Evolutionary conservation across 2,797 vertebrate species (phyloP), one percentile per base, ranked within the genome.

Genomic region (Parauchenoglanis punctatus): DNA sequence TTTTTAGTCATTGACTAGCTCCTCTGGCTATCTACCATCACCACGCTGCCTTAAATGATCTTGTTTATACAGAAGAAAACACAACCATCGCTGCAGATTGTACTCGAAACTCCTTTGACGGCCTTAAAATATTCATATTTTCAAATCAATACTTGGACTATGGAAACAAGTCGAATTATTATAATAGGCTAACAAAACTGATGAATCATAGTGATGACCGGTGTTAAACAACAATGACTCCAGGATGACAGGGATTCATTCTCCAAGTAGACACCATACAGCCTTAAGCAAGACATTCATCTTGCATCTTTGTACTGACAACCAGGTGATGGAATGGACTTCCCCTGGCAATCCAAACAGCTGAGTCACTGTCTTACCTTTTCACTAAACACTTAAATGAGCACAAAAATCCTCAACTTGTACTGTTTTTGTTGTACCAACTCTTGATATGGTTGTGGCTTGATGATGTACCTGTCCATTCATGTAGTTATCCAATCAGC

Each of bases 1-100:
- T 91, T 87, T 40, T 91, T 63, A 88, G 63, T 61, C 56, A 91
- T 91, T 81, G 88, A 89, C 82, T 70, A 78, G 49, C 85, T 89
- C 75, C 63, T 70, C 35, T 84, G 86, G 65, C 80, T 78, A 56
- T 67, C 58, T 56, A 63, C 58, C 78, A 73, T 59, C 54, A 59
- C 84, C 67, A 77, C 23, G 25, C 82, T 61, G 35, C 58, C 80
- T 82, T 72, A 40, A 54, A 80, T 86, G 61, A 54, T 40, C 59
- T 85, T 49, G 58, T 59, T 82, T 87, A 77, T n/a, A 23, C 73
- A 68, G 58, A 83, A 87, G 49, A 83, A 75, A 76, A 46, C 6
- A 68, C 76, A 86, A 89, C 46, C 25, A 58, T 10, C 80, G 6
- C 75, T 52, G 23, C 46, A 77, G 49, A 49, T 13, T 8, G 77